Conservation (phyloP, 2,113 vertebrate genomes). For the Planiliza haematocheilus region DNA sequence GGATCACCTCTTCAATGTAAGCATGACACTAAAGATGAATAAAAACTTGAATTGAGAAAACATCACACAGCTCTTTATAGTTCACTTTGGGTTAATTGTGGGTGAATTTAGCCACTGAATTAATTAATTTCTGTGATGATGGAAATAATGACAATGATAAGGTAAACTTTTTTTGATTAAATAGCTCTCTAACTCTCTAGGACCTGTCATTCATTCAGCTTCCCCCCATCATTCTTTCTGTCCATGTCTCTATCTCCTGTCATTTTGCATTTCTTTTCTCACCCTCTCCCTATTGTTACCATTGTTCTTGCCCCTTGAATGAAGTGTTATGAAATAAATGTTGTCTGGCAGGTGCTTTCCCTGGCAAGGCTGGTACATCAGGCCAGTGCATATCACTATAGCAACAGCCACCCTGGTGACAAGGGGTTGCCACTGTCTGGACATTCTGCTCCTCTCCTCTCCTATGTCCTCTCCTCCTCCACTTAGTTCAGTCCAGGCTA, state of each 20-base stretch:
- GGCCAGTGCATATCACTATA: slow-evolving; percentile 54
- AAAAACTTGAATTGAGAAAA: not conserved
- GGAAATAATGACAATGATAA: too few species aligned
- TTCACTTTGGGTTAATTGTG: not conserved
- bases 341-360: slow-evolving; percentile 64
- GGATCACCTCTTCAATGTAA: not conserved
- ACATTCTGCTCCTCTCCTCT: slow-evolving; percentile 36
- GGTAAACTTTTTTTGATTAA: too few species aligned
- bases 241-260: not conserved
- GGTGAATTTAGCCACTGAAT: not conserved
- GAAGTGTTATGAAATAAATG: slow-evolving; percentile 56
- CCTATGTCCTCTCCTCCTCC: slow-evolving; percentile 19
- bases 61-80: not conserved
- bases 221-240: too few species aligned
- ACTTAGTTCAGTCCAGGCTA: slow-evolving; percentile 29
- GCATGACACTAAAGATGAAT: not conserved
- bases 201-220: too few species aligned
- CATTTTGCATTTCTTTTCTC: not conserved
- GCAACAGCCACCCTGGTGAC: slow-evolving; percentile 65
- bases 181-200: too few species aligned
- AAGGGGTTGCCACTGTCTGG: slow-evolving; percentile 59
- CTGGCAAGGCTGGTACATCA: slow-evolving; percentile 53
- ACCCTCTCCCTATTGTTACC: not conserved
- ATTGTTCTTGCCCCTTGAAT: slow-evolving; percentile 30
- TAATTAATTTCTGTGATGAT: too few species aligned